Evolutionary conservation across 2,888 invertebrate genomes (phyloP), one percentile per base, ranked within the genome.

Genomic region (Perithous albicinctus): DNA sequence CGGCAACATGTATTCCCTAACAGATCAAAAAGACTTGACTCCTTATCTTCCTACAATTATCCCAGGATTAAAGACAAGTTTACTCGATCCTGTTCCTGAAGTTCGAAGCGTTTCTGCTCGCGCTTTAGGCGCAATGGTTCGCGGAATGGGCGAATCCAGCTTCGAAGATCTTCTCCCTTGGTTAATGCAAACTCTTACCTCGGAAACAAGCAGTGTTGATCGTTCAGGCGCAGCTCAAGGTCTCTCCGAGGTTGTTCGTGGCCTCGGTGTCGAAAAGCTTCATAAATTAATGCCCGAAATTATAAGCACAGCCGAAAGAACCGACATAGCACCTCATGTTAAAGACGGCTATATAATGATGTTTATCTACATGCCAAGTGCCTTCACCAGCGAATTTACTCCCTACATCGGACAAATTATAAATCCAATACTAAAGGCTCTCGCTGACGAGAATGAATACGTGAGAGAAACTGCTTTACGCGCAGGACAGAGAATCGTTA

Each of bases 341-440:
- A 98, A 99, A 90, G 99, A 99, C 93, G 99, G 99, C 54, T 99
- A 99, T 94, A 99, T 99, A 83, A 99, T 99, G 98, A 98, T 99
- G 98, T 99, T 99, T 93, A 99, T 99, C 90, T 99, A 99, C 94
- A 97, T 99, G 96, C 99, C 99, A 1, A 96, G 97, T 81, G 98
- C 99, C 10, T 99, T 99, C 93, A 98, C 98, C 5, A 96, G 96
- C 84, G 98, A 98, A 91, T 99, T 99, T 93, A 96, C 97, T 0
- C 97, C 97, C 0, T 99, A 99, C 93, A 97, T 99, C 89, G 97
- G 99, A 0, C 97, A 98, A 92, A 99, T 99, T 88, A 98, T 99
- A 89, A 99, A 98, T 92, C 98, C 99, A 0, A 99, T 99, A 86
- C 94, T 99, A 38, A 98, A 98, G 94, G 99, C 99, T 0, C 94